A percentile compares a stretch with the other conserved stretches of the same genome.
Conservation (phyloP, 2,888 invertebrate species). For the Parasteatoda lunata region DNA sequence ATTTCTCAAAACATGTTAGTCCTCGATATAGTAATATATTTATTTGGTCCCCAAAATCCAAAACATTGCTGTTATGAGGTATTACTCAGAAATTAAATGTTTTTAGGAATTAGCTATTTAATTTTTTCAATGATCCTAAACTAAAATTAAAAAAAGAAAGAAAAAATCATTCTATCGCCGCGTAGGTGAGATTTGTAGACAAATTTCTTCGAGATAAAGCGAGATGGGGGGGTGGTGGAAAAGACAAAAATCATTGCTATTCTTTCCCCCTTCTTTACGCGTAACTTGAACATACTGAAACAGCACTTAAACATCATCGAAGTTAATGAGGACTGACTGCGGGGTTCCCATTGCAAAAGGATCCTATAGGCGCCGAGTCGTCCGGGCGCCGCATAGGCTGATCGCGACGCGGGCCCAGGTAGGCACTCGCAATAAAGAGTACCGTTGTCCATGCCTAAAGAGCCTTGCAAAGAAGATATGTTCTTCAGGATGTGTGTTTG, state of each 20-base stretch:
- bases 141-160: not conserved
- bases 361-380: slow-evolving; percentile 45
- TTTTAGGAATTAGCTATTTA: no score
- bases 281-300: slow-evolving; percentile 64
- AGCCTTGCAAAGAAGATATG: slow-evolving; percentile 54
- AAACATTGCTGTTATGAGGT: no score
- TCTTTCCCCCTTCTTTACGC: slow-evolving; percentile 34
- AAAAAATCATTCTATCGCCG: not conserved
- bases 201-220: not conserved
- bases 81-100: no score
- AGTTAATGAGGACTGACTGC: slow-evolving; percentile 65
- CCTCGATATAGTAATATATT: no score
- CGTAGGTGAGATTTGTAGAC: slow-evolving; percentile 1
- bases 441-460: slow-evolving; percentile 57
- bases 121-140: no score
- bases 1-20: no score
- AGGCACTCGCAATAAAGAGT: slow-evolving; percentile 34
- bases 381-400: slow-evolving; percentile 25
- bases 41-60: no score
- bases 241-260: not conserved
- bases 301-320: slow-evolving; percentile 56
- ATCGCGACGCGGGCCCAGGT: slow-evolving; percentile 31
- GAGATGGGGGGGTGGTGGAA: not conserved
- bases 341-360: slow-evolving; percentile 30
- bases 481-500: slow-evolving; percentile 29